Conservation (phyloP, 2,113 vertebrate species). For the Coryphaenoides rupestris region DNA sequence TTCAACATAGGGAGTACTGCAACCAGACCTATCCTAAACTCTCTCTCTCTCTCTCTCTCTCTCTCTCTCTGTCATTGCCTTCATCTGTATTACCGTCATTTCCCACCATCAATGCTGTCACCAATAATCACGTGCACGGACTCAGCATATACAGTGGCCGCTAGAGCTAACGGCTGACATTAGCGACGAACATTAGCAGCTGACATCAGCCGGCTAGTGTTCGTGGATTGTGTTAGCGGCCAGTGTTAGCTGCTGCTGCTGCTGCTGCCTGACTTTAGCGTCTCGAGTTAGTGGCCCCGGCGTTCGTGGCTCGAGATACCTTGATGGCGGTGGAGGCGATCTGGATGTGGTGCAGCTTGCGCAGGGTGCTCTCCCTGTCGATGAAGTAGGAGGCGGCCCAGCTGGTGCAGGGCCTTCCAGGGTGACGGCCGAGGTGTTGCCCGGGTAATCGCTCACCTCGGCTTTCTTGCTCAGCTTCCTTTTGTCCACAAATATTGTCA, state of each 20-base stretch:
- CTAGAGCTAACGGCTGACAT: no score
- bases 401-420: constrained; percentile 77
- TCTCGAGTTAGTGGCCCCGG: no score
- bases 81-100: not conserved
- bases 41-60: not conserved
- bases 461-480: constrained; percentile 88
- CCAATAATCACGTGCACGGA: no score
- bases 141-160: no score
- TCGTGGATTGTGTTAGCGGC: no score
- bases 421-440: constrained; percentile 78
- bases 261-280: no score
- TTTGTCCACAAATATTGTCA: constrained; percentile 98
- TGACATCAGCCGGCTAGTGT: no score
- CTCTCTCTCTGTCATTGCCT: not conserved
- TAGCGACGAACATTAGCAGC: not conserved
- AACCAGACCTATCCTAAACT: no score
- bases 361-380: constrained; percentile 79
- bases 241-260: not conserved
- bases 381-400: constrained; percentile 85
- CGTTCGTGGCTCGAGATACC: constrained; percentile 48
- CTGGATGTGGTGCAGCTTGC: constrained; percentile 82
- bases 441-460: constrained; percentile 77
- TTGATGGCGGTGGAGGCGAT: constrained; percentile 85
- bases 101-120: not conserved
- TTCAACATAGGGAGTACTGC: no score